Percentiles rank a stretch among this genome's conserved stretches.
Evolutionary conservation across 2,797 vertebrate species (phyloP).

Genomic region (Ataeniobius toweri): DNA sequence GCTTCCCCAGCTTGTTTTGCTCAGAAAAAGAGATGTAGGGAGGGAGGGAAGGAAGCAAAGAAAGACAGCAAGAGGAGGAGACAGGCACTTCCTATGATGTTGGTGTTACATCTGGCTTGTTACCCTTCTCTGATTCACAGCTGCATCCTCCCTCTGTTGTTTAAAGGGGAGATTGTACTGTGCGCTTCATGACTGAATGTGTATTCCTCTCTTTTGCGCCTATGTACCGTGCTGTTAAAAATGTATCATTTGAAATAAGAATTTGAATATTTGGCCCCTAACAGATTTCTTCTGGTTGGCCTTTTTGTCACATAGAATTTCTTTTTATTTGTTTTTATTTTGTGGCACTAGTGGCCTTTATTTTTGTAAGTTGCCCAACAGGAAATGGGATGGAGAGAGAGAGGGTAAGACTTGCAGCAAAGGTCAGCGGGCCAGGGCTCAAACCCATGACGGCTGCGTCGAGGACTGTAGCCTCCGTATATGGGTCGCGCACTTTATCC

Average conservation of each 20-base stretch:
- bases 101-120: slow-evolving; percentile 56
- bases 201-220: slow-evolving; percentile 68
- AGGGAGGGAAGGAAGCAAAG: slow-evolving; percentile 19
- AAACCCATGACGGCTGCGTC: too few relatives aligned
- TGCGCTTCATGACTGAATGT: slow-evolving; percentile 64
- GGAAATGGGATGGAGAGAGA: too few relatives aligned
- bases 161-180: slow-evolving; percentile 54
- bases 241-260: neutral
- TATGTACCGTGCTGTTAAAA: slow-evolving; percentile 17
- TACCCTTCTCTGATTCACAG: slow-evolving; percentile 54
- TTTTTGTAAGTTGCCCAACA: too few relatives aligned
- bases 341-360: too few relatives aligned
- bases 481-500: too few relatives aligned
- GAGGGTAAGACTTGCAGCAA: too few relatives aligned
- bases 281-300: neutral
- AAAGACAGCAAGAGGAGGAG: slow-evolving; percentile 20
- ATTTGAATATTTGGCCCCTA: neutral
- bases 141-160: slow-evolving; percentile 55
- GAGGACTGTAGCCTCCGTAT: too few relatives aligned
- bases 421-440: too few relatives aligned
- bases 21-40: slow-evolving; percentile 21
- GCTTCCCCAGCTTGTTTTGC: slow-evolving; percentile 68
- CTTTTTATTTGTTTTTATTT: too few relatives aligned
- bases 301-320: neutral
- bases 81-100: slow-evolving; percentile 40